A percentile compares a stretch with the other conserved stretches of the same genome.
phyloP scores from a whole-genome alignment of 2,113 vertebrate species.

The Carettochelys insculpta region DNA sequence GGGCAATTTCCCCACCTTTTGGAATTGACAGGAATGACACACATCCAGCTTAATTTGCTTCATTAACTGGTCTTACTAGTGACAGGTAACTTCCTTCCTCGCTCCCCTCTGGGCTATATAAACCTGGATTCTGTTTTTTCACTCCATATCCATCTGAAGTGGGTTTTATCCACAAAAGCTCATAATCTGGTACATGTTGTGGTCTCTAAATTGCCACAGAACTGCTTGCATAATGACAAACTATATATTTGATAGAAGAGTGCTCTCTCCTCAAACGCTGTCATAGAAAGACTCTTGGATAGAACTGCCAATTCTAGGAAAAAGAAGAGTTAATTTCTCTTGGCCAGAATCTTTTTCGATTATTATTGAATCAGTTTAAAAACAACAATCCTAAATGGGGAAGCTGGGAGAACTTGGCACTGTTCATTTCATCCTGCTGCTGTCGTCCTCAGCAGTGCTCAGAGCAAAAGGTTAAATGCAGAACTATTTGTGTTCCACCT shows the following conservation, averaged over 20 bases:
- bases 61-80: no score
- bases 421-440: neutral
- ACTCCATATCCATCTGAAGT: no score
- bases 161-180: no score
- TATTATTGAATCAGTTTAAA: neutral
- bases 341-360: neutral
- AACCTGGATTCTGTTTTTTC: no score
- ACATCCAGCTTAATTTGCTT: no score
- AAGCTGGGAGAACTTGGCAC: neutral
- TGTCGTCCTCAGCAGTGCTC: neutral
- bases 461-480: neutral
- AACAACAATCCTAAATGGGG: neutral
- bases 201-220: no score
- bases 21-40: no score
- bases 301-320: neutral
- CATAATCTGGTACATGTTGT: no score
- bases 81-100: no score
- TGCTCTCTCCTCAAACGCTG: neutral
- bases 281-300: neutral
- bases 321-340: neutral
- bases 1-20: no score
- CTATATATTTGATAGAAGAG: neutral
- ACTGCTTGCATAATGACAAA: neutral
- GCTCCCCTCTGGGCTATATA: no score
- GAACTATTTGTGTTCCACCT: neutral